phyloP scores from a whole-genome alignment of 2,113 vertebrate genomes.

The Planiliza haematocheilus region DNA sequence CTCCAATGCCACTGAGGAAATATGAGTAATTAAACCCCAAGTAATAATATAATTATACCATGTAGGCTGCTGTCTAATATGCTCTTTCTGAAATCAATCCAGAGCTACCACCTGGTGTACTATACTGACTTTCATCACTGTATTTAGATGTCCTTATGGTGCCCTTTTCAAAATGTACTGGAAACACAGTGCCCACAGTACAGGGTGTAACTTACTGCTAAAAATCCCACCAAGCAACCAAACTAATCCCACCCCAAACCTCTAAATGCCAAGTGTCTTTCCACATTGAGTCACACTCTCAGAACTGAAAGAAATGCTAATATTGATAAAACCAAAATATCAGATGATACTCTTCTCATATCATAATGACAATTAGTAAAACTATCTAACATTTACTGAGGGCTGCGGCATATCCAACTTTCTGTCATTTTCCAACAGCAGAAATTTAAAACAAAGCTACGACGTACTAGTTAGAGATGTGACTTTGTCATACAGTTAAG shows the following conservation, averaged over 20 bases:
- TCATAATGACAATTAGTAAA: neutral
- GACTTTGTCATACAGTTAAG: neutral
- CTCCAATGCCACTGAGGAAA: too few relatives aligned
- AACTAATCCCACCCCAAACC: constrained; percentile 8
- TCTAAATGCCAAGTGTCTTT: constrained; percentile 3
- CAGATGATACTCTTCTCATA: constrained; percentile 3
- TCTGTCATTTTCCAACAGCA: neutral
- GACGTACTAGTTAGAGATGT: neutral
- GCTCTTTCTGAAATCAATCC: neutral
- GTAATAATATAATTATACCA: neutral
- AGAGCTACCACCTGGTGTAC: neutral
- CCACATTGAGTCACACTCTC: neutral
- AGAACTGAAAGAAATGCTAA: constrained; percentile 3
- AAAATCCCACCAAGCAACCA: constrained; percentile 18
- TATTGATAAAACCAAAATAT: constrained; percentile 19
- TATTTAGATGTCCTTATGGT: neutral
- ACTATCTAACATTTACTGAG: neutral
- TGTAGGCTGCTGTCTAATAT: neutral
- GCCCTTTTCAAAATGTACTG: neutral
- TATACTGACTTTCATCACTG: neutral
- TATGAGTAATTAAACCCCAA: too few relatives aligned
- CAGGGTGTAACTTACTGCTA: neutral
- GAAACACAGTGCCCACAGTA: constrained; percentile 1
- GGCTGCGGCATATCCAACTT: too few relatives aligned
- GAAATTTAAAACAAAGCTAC: neutral